Evolutionary conservation across 2,888 invertebrate genomes (phyloP), one percentile per base, ranked within the genome.

Genomic region (Tachina grossa): DNA sequence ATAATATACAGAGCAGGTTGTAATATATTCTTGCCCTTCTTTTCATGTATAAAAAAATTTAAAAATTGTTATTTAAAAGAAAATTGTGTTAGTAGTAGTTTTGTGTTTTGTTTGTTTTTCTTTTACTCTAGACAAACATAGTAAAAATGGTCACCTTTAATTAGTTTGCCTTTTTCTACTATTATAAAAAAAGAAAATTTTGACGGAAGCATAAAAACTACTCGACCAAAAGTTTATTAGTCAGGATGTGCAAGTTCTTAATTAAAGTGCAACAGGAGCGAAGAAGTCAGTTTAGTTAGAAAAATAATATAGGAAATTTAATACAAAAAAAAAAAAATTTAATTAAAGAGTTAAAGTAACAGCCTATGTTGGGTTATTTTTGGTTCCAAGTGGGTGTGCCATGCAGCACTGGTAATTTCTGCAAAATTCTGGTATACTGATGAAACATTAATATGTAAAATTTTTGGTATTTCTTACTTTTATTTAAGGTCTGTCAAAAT

Each of bases 71-170:
- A 19, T 31, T 5, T 53, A 65, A 61, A 22, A 61, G 47, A 19
- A 49, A n/a, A n/a, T n/a, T 13, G 57, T 57, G 22, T 55, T 55
- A 55, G 11, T 31, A 1, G 31, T 31, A 31, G 31, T 31, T 31
- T 31, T 6, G 6, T 4, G 0, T 39, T 68, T 41, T 41, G 49
- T 68, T 5, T 47, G 14, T 31, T 31, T 49, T 47, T 53, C 53
- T 39, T 71, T 11, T 65, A n/a, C 39, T 14, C 8, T 13, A 41
- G 31, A 49, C 22, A 57, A 31, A 22, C 49, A 72, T n/a, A 57
- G 80, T 57, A 65, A 72, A 72, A 49, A 72, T 72, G 63, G 47
- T 51, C 72, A 80, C 71, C 80, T 72, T 80, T 80, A 80, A 80
- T 80, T 80, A 72, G 65, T 72, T 72, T 65, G 13, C 61, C 41